A percentile compares a stretch with the other conserved stretches of the same genome.
phyloP scores from a whole-genome alignment of 2,888 invertebrate species.

The Unio delphinus region DNA sequence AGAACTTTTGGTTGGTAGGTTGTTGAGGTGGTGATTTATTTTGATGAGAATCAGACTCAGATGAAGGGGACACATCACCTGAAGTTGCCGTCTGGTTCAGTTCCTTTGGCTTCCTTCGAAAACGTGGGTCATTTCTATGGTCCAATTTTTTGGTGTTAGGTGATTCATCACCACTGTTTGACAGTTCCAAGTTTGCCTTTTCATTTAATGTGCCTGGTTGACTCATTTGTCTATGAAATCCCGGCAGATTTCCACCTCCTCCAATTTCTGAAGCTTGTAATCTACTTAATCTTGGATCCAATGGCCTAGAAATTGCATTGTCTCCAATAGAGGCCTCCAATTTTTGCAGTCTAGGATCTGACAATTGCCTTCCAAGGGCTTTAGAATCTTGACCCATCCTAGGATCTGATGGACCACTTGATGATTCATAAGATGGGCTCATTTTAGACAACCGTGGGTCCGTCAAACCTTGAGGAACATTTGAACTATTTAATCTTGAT shows the following conservation, averaged over 20 bases:
- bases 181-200: slow-evolving; percentile 8
- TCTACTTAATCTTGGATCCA: slow-evolving; percentile 18
- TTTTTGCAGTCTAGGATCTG: slow-evolving; percentile 8
- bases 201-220: slow-evolving; percentile 24
- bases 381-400: slow-evolving; percentile 2
- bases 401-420: slow-evolving; percentile 7
- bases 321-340: slow-evolving; percentile 1
- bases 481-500: slow-evolving; percentile 22
- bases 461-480: slow-evolving; percentile 13
- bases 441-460: slow-evolving; percentile 28
- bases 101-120: slow-evolving; percentile 55
- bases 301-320: background rate
- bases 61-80: slow-evolving; percentile 1
- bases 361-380: background rate
- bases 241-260: slow-evolving; percentile 1
- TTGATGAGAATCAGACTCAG: background rate
- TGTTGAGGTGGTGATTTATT: slow-evolving; percentile 7
- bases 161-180: slow-evolving; percentile 5
- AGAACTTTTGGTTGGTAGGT: background rate
- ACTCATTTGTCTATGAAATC: slow-evolving; percentile 31
- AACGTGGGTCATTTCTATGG: slow-evolving; percentile 68
- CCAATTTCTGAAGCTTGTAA: slow-evolving; percentile 13
- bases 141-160: slow-evolving; percentile 57
- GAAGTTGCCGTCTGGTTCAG: slow-evolving; percentile 14
- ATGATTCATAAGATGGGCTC: slow-evolving; percentile 22